Base-by-base conservation (phyloP, 2,113 vertebrate genomes). In the Osmerus mordax region DNA sequence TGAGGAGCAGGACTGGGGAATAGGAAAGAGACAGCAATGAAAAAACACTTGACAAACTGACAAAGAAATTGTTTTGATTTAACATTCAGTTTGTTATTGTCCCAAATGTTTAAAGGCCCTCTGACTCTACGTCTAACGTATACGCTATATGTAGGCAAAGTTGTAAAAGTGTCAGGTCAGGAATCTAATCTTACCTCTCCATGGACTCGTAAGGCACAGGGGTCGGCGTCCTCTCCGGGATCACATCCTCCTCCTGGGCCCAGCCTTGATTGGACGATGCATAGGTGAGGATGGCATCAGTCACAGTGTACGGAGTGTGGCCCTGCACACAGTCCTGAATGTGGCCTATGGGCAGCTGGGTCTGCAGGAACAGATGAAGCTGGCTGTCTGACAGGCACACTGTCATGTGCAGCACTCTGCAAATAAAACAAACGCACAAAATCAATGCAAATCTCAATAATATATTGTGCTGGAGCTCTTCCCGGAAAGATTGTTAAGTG, bases 341-440 rank as follows among this genome's bases (percentile, higher is more conserved):
- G 91, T 97, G 95, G 0, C 93, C 87, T 0, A 96, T 83, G 0
- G 96, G 91, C 76, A 99, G 95, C 87, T 98, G 96, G 41, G 95
- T 99, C 92, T 98, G 97, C 85, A 99, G 92, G 89, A 98, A 99
- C 52, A 99, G 95, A 89, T 98, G 97, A 62, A 99, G 90, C 75
- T 95, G 96, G 87, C 97, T 99, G 92, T 99, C 97, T 0, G 97
- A 99, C 75, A 99, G 92, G 12, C 97, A 95, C 2, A 99, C 94
- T 0, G 95, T 96, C 66, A 93, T 97, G 92, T 97, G 92, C 77
- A 98, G 78, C 13, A 95, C 94, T 75, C 97, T 99, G 89, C 0
- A 41, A 3, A 56, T n/a, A 4, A 78, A 16, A 67, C 73, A 53
- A 7, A 53, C 6, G 32, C 18, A 23, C 2, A 58, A 71, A 11